These are phyloP conservation scores for Zygothrica quintamaculata DNA, from an alignment of 2,888 invertebrate genomes.

Conservation along the genomic window DNA sequence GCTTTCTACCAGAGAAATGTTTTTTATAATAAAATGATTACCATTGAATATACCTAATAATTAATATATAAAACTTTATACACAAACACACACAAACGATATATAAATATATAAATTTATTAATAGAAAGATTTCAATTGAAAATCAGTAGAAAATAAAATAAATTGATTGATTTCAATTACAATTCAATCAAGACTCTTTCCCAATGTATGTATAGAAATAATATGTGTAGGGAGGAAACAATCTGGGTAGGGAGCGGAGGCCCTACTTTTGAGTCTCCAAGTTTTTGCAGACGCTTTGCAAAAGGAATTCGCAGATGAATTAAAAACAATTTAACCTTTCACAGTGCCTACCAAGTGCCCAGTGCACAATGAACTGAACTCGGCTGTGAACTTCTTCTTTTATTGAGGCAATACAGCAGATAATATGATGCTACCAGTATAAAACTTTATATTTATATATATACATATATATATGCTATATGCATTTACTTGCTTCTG, in stretches of 20 bases:
- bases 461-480: conserved; percentile 32
- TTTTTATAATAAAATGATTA: no score
- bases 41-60: no score
- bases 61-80: background rate
- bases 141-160: conserved; percentile 35
- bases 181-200: conserved; percentile 61
- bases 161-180: conserved; percentile 71
- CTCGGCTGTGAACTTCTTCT: conserved; percentile 77
- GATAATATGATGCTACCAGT: conserved; percentile 49
- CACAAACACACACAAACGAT: background rate
- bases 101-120: conserved; percentile 4
- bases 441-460: conserved; percentile 25
- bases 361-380: conserved; percentile 72
- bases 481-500: conserved; percentile 20
- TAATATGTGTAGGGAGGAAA: no score
- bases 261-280: conserved; percentile 1
- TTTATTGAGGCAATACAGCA: conserved; percentile 61
- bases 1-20: no score
- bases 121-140: conserved; percentile 33
- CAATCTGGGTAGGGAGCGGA: no score
- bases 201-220: no score
- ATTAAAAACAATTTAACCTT: conserved; percentile 81
- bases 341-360: conserved; percentile 54
- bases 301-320: conserved; percentile 72
- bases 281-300: conserved; percentile 46